Base-by-base conservation (phyloP, 2,113 vertebrate genomes). In the Thomomys bottae region DNA sequence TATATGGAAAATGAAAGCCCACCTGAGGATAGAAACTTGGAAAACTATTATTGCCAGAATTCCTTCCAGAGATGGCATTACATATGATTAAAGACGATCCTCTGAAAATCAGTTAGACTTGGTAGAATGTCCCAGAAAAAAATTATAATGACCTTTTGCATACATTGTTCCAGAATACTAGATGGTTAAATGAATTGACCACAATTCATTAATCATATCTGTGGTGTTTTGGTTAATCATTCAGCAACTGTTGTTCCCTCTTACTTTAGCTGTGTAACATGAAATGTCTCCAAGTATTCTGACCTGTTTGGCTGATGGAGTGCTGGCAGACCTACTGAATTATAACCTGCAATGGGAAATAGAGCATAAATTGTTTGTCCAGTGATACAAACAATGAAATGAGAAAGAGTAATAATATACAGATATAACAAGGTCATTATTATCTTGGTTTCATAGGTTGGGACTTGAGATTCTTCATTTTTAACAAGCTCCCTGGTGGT, bases 391-490 rank as follows among this genome's bases (percentile, higher is more conserved):
- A 36, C 36, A 94, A 34, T 66, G 32, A 64, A 66, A 87, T 66
- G 12, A 75, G 2, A 26, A 83, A 73, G 34, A 34, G 2, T 30
- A 64, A 1, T 8, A 61, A 26, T 61, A 71, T 75, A 92, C 73
- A 91, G 57, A 75, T 17, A 49, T 49, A 36, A 40, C 2, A 63
- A 82, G 34, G 38, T 7, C 57, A 66, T 90, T 59, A 73, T 81
- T 0, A 57, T 73, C 59, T 85, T 59, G 21, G 40, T 82, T 88
- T 89, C 20, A 67, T 68, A 77, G 59, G 45, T 9, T 38, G 57
- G 49, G 34, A 75, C 12, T 89, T 15, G n/a, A 94, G 61, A 91
- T 73, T 87, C 26, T 89, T 91, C 77, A 83, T 30, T 91, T 95
- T 91, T 86, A 93, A 94, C 66, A 88, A 92, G 70, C 21, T 91